Base-by-base conservation (phyloP, 2,888 invertebrate species). In the Ditylenchus weischeri region DNA sequence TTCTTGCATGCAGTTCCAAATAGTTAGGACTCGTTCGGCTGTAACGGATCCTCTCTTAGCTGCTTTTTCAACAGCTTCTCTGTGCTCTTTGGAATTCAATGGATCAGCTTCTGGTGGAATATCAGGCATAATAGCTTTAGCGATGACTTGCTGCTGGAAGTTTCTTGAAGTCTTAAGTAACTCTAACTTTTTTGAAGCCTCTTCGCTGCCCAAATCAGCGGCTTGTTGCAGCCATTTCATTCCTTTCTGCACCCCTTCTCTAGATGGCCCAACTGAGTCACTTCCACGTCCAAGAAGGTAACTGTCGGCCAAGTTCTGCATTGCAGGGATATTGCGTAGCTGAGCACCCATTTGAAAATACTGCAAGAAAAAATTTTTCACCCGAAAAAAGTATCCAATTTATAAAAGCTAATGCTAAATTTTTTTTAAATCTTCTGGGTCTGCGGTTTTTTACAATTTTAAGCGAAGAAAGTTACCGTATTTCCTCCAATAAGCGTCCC, bases 81-180 rank as follows among this genome's bases (percentile, higher is more conserved):
- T 8, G 57, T 61, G 38, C 38, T 61, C 36, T 50, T 38, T 57
- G 29, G 18, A 38, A 61, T 61, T 38, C 61, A 61, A 61, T 49
- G 61, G 61, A 36, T 61, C 50, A 5, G 61, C 7, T 8, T 47
- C 15, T 49, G 7, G 36, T 50, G 51, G 5, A 19, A 36, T 61
- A 10, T 29, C 35, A 61, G 61, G 61, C 35, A 36, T 19, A 18
- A 61, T 35, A 21, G 57, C n/a, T 10, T 2, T 18, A 8, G 18
- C 29, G 35, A 50, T 19, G n/a, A 50, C 6, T 50, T 21, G 3
- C 21, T 50, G 50, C 6, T 50, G 50, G 21, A 50, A 21, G 2
- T 18, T 6, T 50, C 6, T 50, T 50, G 50, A 50, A 19, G 50
- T 19, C 50, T 19, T 50, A 5, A 50, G 2, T 6, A 19, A 19